Base-by-base conservation (phyloP, 2,113 vertebrate species). In the Paramormyrops kingsleyae region DNA sequence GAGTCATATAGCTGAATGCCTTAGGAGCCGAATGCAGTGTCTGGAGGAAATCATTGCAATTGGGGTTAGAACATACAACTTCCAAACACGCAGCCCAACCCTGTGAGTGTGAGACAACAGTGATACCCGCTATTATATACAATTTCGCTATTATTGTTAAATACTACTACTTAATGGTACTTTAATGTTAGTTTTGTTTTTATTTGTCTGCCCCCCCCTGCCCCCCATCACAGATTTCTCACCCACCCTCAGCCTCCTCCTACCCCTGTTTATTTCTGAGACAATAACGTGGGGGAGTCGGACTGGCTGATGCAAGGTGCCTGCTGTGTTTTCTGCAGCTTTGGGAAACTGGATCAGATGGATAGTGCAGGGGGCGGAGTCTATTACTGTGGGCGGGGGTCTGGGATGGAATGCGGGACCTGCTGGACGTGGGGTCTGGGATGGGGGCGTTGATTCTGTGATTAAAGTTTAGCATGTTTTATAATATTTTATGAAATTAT, bases 211-310 rank as follows among this genome's bases (percentile, higher is more conserved):
- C 7, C n/a, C 62, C 62, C n/a, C 9, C n/a, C 59, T 10, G n/a
- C 44, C 86, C 49, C 50, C 86, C 35, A 35, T 53, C 17, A n/a
- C 56, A 86, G 53, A 62, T 56, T 59, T 15, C 46, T 53, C 89
- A 83, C 77, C 77, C 15, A 19, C 52, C 86, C 24, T 59, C 89
- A 89, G 39, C 19, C 44, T 52, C 50, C 56, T 52, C 83, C 80
- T 62, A 49, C 24, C 52, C 39, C 56, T 44, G 85, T 89, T 56
- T 86, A 89, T 89, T 62, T 86, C 62, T 89, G 89, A 89, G 83
- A 86, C 39, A 62, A 86, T 86, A 52, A 62, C 85, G 70, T 89
- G 89, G 89, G 42, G 83, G 53, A 86, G 83, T 89, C 83, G 70
- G 83, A 86, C 85, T 83, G 83, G 17, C 21, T 42, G 80, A 47